Base-by-base conservation (phyloP, 1,140 invertebrate species). In the Penaeus vannamei region DNA sequence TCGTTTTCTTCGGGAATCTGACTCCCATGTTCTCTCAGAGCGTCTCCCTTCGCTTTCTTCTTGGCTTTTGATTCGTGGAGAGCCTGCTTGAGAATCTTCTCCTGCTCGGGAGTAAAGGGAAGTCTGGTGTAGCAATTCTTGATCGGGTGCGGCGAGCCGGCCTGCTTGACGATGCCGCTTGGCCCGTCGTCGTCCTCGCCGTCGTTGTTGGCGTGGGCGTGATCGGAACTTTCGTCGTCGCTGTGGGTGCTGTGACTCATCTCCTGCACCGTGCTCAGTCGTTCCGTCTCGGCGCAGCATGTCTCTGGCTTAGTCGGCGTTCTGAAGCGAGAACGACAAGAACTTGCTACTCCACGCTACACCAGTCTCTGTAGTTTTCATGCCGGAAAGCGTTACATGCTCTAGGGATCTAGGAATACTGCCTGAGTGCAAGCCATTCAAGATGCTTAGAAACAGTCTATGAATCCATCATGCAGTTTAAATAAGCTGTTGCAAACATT, bases 241-340 rank as follows among this genome's bases (percentile, higher is more conserved):
- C 88, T 90, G 77, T 69, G 84, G 42, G 60, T 85, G 53, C 88
- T 90, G 84, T 90, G 88, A 29, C 88, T 90, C 88, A 90, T 90
- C 88, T 90, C 88, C 88, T 90, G 88, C 23, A 90, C 88, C 20
- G 88, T 90, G 79, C 88, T 90, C 26, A 90, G 84, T 2, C 88
- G 88, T 23, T 90, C 88, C 53, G 77, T 82, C 53, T 90, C 88
- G 8, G 19, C 76, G 32, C 32, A 5, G 1, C 12, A 12, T 17
- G 26, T 81, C 42, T 90, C 88, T 29, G 84, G 77, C 53, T 86
- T 90, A 19, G 88, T 86, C 12, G 88, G 84, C 8, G 84, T 86
- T 87, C 76, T 92, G 26, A 14, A 26, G 80, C 93, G 93, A 3
- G 59, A 91, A 84, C 22, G 72, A 91, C 1, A 72, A 19, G 32